Evolutionary conservation across 2,113 vertebrate species (phyloP), one percentile per base, ranked within the genome.

Genomic region (Semicossyphus pulcher): DNA sequence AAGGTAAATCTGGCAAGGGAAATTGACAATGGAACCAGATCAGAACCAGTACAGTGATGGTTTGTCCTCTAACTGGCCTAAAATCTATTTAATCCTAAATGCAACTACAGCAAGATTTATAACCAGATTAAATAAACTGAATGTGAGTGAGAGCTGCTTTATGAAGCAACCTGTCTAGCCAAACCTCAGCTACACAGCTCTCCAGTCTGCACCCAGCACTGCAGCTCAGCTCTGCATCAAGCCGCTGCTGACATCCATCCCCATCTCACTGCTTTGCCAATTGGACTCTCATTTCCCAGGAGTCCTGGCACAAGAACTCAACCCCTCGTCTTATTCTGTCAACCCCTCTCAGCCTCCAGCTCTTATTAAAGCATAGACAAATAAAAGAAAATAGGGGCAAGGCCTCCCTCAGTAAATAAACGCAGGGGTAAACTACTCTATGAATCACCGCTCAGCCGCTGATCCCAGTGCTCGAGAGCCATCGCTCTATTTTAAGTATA

Each of bases 381-480:
- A 67, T 28, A 73, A 11, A 74, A 78, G 73, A 60, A 16, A 72
- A 80, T 71, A 66, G 4, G 47, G 28, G 21, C 29, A 45, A 75
- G 28, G 21, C 34, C 11, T 62, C 39, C 37, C 16, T 48, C 64
- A 66, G 45, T 83, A 88, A 88, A 86, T 72, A 78, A 76, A 39
- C 53, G 34, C 14, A 52, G 31, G 20, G 56, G 44, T 65, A 71
- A 85, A 86, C 56, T 62, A 34, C 20, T 37, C 47, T 26, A 68
- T 85, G 69, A 82, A 83, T 89, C 82, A 87, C 25, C 25, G 6
- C 70, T 69, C 41, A 66, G 59, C 26, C 44, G 29, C 21, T 7
- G 15, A 31, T 42, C 32, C 44, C 64, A 51, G 44, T 25, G 15
- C 49, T 14, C 9, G 56, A 72, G 44, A 62, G 31, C 31, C 52